Percentiles rank a stretch among this genome's conserved stretches.
Evolutionary conservation across 2,797 vertebrate species (phyloP).

Genomic region (Otus scops): DNA sequence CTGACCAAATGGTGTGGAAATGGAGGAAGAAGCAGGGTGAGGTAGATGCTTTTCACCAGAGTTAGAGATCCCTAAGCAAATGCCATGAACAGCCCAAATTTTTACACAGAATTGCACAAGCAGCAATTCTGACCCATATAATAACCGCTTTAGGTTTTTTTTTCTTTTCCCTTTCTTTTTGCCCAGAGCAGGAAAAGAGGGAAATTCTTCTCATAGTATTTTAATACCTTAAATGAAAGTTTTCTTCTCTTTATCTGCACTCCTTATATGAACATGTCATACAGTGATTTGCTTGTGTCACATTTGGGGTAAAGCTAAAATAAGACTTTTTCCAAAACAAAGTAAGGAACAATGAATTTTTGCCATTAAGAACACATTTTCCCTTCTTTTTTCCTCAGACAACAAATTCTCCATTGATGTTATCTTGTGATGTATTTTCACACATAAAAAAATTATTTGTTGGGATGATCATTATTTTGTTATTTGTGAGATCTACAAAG

Average conservation of each 20-base stretch:
- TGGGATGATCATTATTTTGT: background rate
- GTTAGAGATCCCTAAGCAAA: background rate
- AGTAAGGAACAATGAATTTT: background rate
- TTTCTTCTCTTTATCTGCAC: background rate
- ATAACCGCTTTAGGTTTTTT: background rate
- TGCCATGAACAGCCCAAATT: accelerated
- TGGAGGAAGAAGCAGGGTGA: background rate
- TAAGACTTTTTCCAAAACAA: conserved; percentile 8
- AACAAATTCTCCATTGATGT: background rate
- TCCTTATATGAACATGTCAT: background rate
- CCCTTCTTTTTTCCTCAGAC: background rate
- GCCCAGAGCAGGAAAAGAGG: background rate
- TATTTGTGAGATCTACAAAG: background rate
- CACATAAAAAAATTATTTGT: background rate
- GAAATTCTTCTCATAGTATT: background rate
- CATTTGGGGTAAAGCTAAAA: background rate
- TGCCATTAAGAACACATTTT: background rate
- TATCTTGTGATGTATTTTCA: background rate
- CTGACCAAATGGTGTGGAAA: background rate
- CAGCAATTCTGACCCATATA: background rate
- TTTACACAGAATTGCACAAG: background rate
- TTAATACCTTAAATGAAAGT: background rate
- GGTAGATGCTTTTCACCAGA: background rate
- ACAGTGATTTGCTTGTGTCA: background rate
- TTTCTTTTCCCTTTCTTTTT: background rate